A percentile compares a stretch with the other conserved stretches of the same genome.
These are phyloP conservation scores for Gymnogyps californianus DNA, from an alignment of 2,113 vertebrate species.

Conservation along the genomic window DNA sequence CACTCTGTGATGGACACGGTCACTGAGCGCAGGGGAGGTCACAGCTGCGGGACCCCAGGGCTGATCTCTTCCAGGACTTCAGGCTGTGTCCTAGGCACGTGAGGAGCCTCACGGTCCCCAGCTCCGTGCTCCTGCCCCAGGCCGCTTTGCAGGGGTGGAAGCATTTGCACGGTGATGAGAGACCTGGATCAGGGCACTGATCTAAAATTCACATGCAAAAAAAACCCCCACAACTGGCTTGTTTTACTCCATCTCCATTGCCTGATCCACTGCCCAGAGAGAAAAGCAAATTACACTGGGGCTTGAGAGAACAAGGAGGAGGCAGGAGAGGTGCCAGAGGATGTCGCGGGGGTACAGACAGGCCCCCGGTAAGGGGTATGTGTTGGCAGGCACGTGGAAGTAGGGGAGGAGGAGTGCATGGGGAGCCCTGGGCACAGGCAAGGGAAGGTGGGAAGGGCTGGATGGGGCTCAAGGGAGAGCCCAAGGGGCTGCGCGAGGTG, in stretches of 20 bases:
- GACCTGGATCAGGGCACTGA: not conserved
- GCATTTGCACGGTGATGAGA: accelerated
- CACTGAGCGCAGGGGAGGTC: not conserved
- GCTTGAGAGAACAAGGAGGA: not conserved
- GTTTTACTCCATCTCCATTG: not conserved
- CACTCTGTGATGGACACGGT: not conserved
- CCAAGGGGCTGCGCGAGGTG: accelerated
- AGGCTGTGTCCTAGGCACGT: not conserved
- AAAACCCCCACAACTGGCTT: not conserved
- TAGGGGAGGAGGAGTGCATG: not conserved
- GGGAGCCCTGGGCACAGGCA: not conserved
- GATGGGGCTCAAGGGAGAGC: not conserved
- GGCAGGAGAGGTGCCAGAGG: not conserved
- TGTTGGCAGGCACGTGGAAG: not conserved
- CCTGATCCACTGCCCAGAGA: not conserved
- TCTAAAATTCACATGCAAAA: not conserved
- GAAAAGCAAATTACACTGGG: not conserved
- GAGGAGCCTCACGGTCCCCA: not conserved
- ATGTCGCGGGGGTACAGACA: not conserved
- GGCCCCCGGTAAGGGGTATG: accelerated
- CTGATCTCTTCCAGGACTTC: not conserved
- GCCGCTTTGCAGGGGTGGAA: not conserved
- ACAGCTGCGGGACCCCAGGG: not conserved
- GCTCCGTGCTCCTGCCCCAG: not conserved
- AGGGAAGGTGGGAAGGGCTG: not conserved